Base-by-base conservation (phyloP, 2,797 vertebrate genomes). In the Bradypodion pumilum region DNA sequence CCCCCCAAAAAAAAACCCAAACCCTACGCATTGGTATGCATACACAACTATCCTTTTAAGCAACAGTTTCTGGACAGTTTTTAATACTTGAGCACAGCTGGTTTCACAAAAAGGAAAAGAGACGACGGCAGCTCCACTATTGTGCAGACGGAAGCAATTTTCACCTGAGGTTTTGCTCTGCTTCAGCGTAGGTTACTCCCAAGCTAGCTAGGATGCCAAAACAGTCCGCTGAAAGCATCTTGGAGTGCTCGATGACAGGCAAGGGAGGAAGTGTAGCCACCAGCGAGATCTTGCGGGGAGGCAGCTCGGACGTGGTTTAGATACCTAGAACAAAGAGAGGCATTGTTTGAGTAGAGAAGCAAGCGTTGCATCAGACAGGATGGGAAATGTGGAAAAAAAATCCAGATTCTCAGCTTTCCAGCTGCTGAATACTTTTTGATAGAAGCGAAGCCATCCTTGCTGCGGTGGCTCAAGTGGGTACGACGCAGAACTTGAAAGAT, bases 211-310 rank as follows among this genome's bases (percentile, higher is more conserved):
- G 96, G 93, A 88, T 95, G 93, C 96, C 96, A 96, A 90, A 99
- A 98, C 78, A 99, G 96, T 27, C 98, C 98, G 60, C 98, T 99
- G 97, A 99, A 98, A 0, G 99, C 98, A 77, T 99, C 99, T 94
- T 99, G 98, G 52, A 99, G 87, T 21, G 98, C 99, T 86, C 98
- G 96, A 94, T 98, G 96, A 95, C 99, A 99, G 0, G 98, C 98
- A 32, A 99, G 95, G 70, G 96, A 97, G 59, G 99, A 98, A 66
- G 95, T 93, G 93, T 99, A 99, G 90, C 99, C 99, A 84, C 99
- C 99, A 6, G 98, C 98, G 29, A 98, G 95, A 92, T 99, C 98
- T 95, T 98, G 98, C 1, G 96, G 97, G 82, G 97, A 95, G 85
- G 98, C 96, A 0, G 97, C 95, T 89, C 98, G 96, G 62, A 99